A percentile compares a stretch with the other conserved stretches of the same genome.
Evolutionary conservation across 2,797 vertebrate genomes (phyloP).

Genomic region (Lithobates sylvaticus): DNA sequence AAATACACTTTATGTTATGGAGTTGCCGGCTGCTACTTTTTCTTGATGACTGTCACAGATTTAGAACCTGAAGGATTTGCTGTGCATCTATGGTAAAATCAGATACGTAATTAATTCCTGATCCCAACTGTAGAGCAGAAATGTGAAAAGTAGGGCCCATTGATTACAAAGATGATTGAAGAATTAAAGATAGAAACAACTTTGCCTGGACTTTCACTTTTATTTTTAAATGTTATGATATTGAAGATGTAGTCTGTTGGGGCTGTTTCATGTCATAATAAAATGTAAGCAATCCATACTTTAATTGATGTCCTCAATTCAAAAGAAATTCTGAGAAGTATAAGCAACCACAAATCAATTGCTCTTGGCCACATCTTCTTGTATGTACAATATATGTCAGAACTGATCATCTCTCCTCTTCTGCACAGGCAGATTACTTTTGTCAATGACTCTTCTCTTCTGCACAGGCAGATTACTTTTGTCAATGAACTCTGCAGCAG

Average conservation of each 20-base stretch:
- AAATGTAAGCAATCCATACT: background rate
- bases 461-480: background rate
- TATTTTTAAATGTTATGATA: too few species aligned
- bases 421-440: background rate
- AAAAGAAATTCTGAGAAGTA: background rate
- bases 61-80: too few species aligned
- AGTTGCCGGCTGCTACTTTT: too few species aligned
- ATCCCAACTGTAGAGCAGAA: too few species aligned
- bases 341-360: background rate
- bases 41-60: too few species aligned
- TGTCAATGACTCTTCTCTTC: background rate
- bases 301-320: background rate
- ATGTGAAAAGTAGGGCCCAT: too few species aligned
- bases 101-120: too few species aligned
- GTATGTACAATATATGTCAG: background rate
- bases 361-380: background rate
- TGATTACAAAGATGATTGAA: too few species aligned
- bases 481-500: constrained; percentile 9
- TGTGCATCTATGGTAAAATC: too few species aligned
- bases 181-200: too few species aligned
- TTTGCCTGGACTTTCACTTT: too few species aligned
- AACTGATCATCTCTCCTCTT: background rate
- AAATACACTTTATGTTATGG: too few species aligned
- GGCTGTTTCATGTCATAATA: background rate
- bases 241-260: background rate